These are phyloP conservation scores for Argya squamiceps DNA, from an alignment of 2,797 vertebrate genomes.

Conservation along the genomic window DNA sequence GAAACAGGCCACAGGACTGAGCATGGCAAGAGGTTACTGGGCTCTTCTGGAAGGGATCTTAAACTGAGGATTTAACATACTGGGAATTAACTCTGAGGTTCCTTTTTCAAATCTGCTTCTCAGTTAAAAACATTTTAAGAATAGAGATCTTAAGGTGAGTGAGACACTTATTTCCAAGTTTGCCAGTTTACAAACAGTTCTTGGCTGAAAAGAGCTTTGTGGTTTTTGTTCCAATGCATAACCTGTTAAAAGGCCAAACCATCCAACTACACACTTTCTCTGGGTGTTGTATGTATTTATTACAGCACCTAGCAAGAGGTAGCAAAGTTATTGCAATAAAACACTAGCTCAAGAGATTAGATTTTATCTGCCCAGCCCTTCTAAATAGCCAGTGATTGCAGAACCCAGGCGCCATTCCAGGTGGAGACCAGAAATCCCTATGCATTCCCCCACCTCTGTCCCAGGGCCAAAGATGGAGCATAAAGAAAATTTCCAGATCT, in stretches of 20 bases:
- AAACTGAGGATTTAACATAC: background rate
- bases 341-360: background rate
- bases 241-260: background rate
- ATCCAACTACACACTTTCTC: background rate
- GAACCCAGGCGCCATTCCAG: background rate
- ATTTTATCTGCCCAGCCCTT: background rate
- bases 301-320: background rate
- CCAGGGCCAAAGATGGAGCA: fast-evolving
- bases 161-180: background rate
- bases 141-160: background rate
- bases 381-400: background rate
- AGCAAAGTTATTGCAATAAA: background rate
- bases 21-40: fast-evolving
- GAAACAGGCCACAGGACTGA: background rate
- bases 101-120: background rate
- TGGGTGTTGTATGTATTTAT: background rate
- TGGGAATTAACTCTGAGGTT: background rate
- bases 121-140: background rate
- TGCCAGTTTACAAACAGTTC: background rate
- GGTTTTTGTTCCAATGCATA: background rate
- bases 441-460: background rate
- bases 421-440: background rate
- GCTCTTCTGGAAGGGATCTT: background rate
- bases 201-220: background rate
- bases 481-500: background rate